Evolutionary conservation across 2,888 invertebrate species (phyloP), one percentile per base, ranked within the genome.

Genomic region (Cataglyphis livida): DNA sequence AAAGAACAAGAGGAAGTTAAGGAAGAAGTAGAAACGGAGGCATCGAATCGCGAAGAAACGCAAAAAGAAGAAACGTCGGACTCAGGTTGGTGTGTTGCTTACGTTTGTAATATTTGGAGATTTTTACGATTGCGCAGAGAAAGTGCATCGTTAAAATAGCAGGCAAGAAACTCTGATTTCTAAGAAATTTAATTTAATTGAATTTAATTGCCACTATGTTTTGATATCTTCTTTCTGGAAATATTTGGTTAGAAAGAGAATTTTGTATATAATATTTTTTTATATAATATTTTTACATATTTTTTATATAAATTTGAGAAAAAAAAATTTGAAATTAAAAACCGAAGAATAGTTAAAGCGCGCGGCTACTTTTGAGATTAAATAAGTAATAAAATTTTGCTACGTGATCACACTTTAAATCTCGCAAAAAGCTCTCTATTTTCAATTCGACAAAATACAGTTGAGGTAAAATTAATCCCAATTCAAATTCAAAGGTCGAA

Each of bases 31-130:
- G 79, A 89, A 88, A 86, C 81, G 59, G 88, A 64, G 65, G 71
- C 71, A 54, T 81, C 54, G 38, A 48, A 35, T 54, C 9, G 10
- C 38, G 57, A 78, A 41, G 84, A 88, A 48, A 9, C 48, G 32
- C 84, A 78, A 83, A 84, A 66, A 48, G 82, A 84, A 62, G 88
- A 90, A 84, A 87, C 75, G 73, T 78, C 76, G 38, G 87, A 89
- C 87, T 87, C 90, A 91, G 92, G 93, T 93, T 87, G 82, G 87
- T 88, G 32, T 15, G 83, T 75, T 18, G 18, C 51, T n/a, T n/a
- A 48, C 35, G 18, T 64, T 35, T 51, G 18, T 38, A 35, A 64
- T 32, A 41, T 3, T n/a, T 25, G 0, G 2, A 12, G 7, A 12
- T 35, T 35, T 35, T 35, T 28, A 28, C 6, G 25, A 21, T 51